phyloP scores from a whole-genome alignment of 2,888 invertebrate species.

The Drosophila phalerata region DNA sequence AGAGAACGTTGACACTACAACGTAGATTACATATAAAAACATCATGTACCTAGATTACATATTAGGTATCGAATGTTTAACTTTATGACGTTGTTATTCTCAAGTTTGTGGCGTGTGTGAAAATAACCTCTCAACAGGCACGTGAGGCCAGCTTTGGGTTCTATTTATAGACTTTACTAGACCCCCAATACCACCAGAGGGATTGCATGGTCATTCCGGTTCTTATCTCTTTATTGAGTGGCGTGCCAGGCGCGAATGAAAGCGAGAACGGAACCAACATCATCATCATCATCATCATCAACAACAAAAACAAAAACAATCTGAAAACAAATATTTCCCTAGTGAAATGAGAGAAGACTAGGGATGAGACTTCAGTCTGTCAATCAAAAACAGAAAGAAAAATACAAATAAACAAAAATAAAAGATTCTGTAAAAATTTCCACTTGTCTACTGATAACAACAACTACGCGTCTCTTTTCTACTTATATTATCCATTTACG shows the following conservation, averaged over 20 bases:
- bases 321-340: slow-evolving; percentile 10
- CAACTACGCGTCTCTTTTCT: neutral
- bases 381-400: slow-evolving; percentile 27
- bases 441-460: slow-evolving; percentile 46
- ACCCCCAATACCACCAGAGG: slow-evolving; percentile 9
- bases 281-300: neutral
- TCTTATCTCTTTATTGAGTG: slow-evolving; percentile 16
- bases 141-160: slow-evolving; percentile 29
- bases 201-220: slow-evolving; percentile 22
- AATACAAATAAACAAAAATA: neutral
- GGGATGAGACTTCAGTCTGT: slow-evolving; percentile 14
- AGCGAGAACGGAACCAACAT: slow-evolving; percentile 13
- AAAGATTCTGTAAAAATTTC: slow-evolving; percentile 45
- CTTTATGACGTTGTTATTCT: slow-evolving; percentile 8
- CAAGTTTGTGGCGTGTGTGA: slow-evolving; percentile 19
- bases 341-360: slow-evolving; percentile 6
- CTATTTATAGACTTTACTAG: slow-evolving; percentile 33
- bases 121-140: slow-evolving; percentile 31
- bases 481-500: slow-evolving; percentile 17
- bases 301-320: neutral
- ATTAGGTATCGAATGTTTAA: neutral
- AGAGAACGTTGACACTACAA: neutral
- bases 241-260: slow-evolving; percentile 20
- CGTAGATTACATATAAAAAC: neutral
- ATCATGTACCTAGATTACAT: neutral